Evolutionary conservation across 2,888 invertebrate species (phyloP).

Genomic region (Notodonta dromedarius): DNA sequence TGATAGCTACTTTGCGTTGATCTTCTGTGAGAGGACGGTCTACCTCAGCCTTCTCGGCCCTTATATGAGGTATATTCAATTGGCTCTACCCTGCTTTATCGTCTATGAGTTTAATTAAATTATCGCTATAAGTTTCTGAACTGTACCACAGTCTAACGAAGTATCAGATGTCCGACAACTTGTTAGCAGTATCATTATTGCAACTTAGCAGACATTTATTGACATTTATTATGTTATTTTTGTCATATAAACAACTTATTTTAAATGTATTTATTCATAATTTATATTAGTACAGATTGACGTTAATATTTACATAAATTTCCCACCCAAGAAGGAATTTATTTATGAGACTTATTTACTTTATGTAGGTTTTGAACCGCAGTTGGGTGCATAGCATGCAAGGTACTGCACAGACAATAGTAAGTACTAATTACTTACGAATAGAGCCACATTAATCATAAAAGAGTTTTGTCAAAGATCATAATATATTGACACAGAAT

Average conservation of each 20-base stretch:
- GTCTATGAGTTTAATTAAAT: too few relatives aligned
- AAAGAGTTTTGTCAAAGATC: too few relatives aligned
- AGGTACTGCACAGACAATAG: too few relatives aligned
- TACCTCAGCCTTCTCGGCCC: too few relatives aligned
- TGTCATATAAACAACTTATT: slow-evolving; percentile 47
- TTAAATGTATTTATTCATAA: slow-evolving; percentile 44
- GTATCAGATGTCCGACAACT: slow-evolving; percentile 67
- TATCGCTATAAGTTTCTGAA: slow-evolving; percentile 20
- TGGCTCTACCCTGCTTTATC: too few relatives aligned
- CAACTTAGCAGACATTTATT: slow-evolving; percentile 58
- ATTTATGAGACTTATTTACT: not conserved
- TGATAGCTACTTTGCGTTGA: too few relatives aligned
- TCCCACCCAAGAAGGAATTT: slow-evolving; percentile 31
- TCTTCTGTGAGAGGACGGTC: too few relatives aligned
- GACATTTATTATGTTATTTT: slow-evolving; percentile 64
- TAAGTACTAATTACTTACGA: too few relatives aligned
- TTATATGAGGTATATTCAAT: too few relatives aligned
- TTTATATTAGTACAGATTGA: slow-evolving; percentile 23
- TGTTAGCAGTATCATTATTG: slow-evolving; percentile 63
- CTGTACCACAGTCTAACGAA: slow-evolving; percentile 41
- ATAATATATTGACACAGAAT: too few relatives aligned
- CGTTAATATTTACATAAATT: slow-evolving; percentile 21
- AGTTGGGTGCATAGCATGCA: not conserved
- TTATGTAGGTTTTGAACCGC: not conserved
- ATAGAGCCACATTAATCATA: too few relatives aligned